A percentile compares a stretch with the other conserved stretches of the same genome.
These are phyloP conservation scores for Tipula unca DNA, from an alignment of 2,888 invertebrate species.

Conservation along the genomic window DNA sequence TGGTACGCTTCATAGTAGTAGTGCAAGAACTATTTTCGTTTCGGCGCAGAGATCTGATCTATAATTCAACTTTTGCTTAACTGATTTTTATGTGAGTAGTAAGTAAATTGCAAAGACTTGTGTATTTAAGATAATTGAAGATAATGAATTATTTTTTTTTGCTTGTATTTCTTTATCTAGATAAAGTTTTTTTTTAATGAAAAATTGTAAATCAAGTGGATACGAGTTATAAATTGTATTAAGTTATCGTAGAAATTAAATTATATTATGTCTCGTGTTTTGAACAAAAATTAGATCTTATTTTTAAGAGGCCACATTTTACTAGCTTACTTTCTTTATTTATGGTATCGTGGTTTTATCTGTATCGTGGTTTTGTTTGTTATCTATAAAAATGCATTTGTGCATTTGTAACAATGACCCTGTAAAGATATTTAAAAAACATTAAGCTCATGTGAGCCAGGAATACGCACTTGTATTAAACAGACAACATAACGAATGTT, in stretches of 20 bases:
- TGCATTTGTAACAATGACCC: too few relatives aligned
- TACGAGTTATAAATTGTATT: neutral
- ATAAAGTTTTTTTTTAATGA: too few relatives aligned
- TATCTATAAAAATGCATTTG: too few relatives aligned
- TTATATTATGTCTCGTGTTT: neutral
- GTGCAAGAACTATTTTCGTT: neutral
- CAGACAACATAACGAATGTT: too few relatives aligned
- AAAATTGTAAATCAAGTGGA: constrained; percentile 1
- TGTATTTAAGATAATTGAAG: constrained; percentile 8
- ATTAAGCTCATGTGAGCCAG: too few relatives aligned
- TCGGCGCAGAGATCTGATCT: neutral
- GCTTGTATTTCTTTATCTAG: neutral
- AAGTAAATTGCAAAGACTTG: neutral
- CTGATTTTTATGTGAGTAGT: neutral
- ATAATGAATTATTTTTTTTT: neutral
- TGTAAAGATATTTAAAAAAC: too few relatives aligned
- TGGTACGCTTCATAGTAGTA: neutral
- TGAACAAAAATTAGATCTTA: neutral
- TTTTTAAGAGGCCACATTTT: neutral
- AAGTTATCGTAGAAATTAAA: neutral
- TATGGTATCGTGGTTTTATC: too few relatives aligned
- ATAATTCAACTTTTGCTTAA: neutral
- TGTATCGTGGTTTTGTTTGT: too few relatives aligned
- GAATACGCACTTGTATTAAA: too few relatives aligned
- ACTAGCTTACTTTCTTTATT: too few relatives aligned